Conservation (phyloP, 64 coral and sea anemone genomes). For the Cladopsammia gracilis region DNA sequence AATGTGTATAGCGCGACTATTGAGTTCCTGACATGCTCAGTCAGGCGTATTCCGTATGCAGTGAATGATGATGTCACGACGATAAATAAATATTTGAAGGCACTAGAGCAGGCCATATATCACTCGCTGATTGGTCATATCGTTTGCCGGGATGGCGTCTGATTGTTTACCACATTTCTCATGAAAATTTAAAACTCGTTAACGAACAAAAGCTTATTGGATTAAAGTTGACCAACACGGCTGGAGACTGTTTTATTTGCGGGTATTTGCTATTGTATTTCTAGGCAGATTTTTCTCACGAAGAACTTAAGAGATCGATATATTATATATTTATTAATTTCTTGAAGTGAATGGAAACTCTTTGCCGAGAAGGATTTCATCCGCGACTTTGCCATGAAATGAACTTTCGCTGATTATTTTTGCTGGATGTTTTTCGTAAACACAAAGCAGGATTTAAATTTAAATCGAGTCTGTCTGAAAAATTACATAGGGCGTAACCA, state of each 20-base stretch:
- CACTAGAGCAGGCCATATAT: conserved; percentile 21
- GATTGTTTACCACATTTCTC: conserved; percentile 8
- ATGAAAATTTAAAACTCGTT: conserved; percentile 44
- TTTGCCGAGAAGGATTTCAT: neutral
- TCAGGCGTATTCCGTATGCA: neutral
- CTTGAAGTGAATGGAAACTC: neutral
- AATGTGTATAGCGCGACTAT: neutral
- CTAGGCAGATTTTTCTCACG: neutral
- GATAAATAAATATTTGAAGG: conserved; percentile 36
- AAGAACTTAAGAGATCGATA: neutral
- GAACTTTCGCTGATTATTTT: too few species aligned
- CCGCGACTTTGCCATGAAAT: neutral
- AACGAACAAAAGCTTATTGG: conserved; percentile 17
- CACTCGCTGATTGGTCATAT: conserved; percentile 38
- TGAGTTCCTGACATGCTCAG: conserved; percentile 9
- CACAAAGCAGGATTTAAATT: too few species aligned
- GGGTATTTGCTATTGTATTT: neutral
- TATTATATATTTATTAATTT: conserved; percentile 3
- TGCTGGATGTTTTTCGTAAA: too few species aligned
- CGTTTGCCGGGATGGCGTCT: neutral
- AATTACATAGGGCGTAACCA: too few species aligned
- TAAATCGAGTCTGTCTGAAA: too few species aligned
- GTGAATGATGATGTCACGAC: conserved; percentile 18
- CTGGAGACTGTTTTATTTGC: conserved; percentile 5
- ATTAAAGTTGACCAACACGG: neutral